Evolutionary conservation across 2,888 invertebrate species (phyloP), one percentile per base, ranked within the genome.

Genomic region (Sussaba pulchella): DNA sequence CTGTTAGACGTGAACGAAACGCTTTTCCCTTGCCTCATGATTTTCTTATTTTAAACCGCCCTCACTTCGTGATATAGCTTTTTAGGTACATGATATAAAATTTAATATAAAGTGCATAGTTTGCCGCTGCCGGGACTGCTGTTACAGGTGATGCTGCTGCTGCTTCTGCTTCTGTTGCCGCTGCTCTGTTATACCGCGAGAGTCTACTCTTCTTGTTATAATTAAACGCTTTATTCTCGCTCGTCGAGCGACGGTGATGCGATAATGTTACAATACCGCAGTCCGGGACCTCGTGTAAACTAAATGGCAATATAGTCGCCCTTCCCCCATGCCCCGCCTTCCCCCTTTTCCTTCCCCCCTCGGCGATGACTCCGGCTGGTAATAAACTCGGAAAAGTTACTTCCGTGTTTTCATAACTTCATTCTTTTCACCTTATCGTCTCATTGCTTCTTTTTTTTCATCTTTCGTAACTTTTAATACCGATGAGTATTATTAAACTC

Each of bases 201-300:
- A 12, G 17, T 43, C 39, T 21, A 24, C 39, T 21, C n/a, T 63
- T 19, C 59, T 63, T 24, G 63, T 43, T 17, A 19, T 63, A 43
- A 63, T 63, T 43, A 63, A 63, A 41, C 43, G 63, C 63, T 63
- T 9, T 12, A 63, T 43, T 9, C 24, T 21, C 63, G 1, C 41
- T 39, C 21, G 24, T 17, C 24, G 19, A 43, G 59, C 12, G 24
- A 43, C 19, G 19, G n/a, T 61, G 36, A 36, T 36, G 59, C 63
- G 24, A 39, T 41, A 63, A 63, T 43, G 41, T 9, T n/a, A 63
- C 36, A 39, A 63, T 21, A 47, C 45, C 45, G 14, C 45, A 17
- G 8, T n/a, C 45, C 45, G 43, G 43, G 43, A 0, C 6, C 45
- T 47, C 19, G 1, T 19, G 45, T 47, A 47, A 6, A 47, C 45